Evolutionary conservation across 2,888 invertebrate species (phyloP).

Genomic region (Erebia palarica): DNA sequence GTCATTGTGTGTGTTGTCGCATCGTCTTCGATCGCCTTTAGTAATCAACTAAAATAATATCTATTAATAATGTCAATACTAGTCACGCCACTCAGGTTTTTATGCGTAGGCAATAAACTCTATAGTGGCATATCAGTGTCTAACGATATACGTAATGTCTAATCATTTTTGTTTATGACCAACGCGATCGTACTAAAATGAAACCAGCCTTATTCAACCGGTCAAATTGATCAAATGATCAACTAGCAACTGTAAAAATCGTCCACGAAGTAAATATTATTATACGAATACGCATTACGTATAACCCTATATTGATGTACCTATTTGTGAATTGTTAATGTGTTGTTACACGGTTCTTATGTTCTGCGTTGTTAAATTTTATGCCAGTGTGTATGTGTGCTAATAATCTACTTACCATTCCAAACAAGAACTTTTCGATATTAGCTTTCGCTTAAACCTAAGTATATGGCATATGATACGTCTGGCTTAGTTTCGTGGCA

Average conservation of each 20-base stretch:
- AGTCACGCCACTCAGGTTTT: conserved; percentile 34
- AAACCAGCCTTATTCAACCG: neutral
- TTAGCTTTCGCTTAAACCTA: too few relatives aligned
- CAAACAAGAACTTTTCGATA: too few relatives aligned
- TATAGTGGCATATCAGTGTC: conserved; percentile 28
- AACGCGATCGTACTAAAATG: neutral
- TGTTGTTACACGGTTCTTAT: too few relatives aligned
- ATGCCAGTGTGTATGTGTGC: too few relatives aligned
- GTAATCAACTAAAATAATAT: conserved; percentile 33
- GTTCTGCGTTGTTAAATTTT: too few relatives aligned
- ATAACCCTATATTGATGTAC: too few relatives aligned
- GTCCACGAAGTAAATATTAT: too few relatives aligned
- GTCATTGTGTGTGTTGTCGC: neutral
- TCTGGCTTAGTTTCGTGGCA: too few relatives aligned
- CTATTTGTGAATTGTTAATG: too few relatives aligned
- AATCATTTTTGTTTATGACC: neutral
- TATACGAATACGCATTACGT: neutral
- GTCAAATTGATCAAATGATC: neutral
- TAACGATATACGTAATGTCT: conserved; percentile 13
- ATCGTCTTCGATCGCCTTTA: conserved; percentile 29
- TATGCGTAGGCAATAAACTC: conserved; percentile 34
- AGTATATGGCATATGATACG: too few relatives aligned
- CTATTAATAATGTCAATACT: conserved; percentile 37
- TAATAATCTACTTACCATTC: too few relatives aligned
- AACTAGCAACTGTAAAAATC: neutral